Percentiles rank a stretch among this genome's conserved stretches.
Conservation (phyloP, 2,113 vertebrate species). For the Macquaria australasica region DNA sequence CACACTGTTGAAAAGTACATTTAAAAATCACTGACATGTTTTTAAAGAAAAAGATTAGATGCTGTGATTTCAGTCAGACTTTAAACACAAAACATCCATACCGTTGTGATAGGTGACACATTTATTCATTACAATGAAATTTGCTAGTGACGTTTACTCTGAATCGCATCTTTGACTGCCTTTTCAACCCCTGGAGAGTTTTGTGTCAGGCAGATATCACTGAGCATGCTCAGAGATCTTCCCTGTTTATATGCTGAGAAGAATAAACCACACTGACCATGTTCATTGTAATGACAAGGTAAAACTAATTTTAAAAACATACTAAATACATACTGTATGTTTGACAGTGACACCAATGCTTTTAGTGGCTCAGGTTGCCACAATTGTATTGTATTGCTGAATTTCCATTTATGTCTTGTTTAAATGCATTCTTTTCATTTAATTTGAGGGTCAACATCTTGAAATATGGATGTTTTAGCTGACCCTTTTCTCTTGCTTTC, state of each 20-base stretch:
- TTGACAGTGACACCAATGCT: not conserved
- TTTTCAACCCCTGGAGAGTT: not conserved
- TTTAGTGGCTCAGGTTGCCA: not conserved
- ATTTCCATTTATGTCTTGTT: not conserved
- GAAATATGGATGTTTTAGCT: not conserved
- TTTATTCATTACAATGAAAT: too few species aligned
- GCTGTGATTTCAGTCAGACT: too few species aligned
- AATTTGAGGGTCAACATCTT: not conserved
- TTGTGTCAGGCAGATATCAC: not conserved
- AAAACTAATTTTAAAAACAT: not conserved
- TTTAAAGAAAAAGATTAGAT: too few species aligned
- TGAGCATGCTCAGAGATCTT: slow-evolving; percentile 5
- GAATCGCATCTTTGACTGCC: too few species aligned
- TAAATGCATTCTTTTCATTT: not conserved
- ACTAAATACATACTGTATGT: not conserved
- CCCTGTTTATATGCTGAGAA: not conserved
- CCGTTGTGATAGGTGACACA: too few species aligned
- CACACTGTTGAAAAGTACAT: too few species aligned
- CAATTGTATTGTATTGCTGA: not conserved
- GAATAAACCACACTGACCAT: not conserved
- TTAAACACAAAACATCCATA: too few species aligned
- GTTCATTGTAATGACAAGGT: not conserved
- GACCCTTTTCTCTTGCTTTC: not conserved
- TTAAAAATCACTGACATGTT: too few species aligned
- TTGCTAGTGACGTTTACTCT: too few species aligned